These are phyloP conservation scores for Crambe crambe DNA, from an alignment of 37 sponge, comb jelly and placozoan genomes.

Conservation along the genomic window DNA sequence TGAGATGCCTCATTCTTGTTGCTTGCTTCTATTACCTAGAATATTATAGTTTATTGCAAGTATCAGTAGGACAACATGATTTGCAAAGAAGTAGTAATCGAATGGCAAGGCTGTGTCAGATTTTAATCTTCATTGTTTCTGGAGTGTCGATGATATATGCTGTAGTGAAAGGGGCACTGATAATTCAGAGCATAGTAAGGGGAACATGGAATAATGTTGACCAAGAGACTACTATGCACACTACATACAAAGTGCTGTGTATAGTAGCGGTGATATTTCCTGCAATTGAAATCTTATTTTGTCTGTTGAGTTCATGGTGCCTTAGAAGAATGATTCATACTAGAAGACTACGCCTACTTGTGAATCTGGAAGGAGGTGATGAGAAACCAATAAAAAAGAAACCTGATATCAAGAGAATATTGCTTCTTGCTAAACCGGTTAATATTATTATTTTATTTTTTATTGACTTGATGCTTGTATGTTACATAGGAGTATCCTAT, in stretches of 20 bases:
- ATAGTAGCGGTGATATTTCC: constrained; percentile 41
- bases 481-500: constrained; percentile 69
- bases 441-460: constrained; percentile 5
- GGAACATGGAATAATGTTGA: constrained; percentile 3
- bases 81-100: neutral
- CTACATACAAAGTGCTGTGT: constrained; percentile 66
- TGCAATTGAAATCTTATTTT: constrained; percentile 46
- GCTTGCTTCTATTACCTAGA: constrained; percentile 57
- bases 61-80: neutral
- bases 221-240: constrained; percentile 26
- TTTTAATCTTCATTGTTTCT: constrained; percentile 15
- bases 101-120: constrained; percentile 6
- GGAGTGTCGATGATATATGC: constrained; percentile 36
- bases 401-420: constrained; percentile 49
- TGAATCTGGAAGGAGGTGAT: constrained; percentile 30
- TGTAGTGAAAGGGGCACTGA: constrained; percentile 48
- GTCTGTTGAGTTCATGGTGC: constrained; percentile 17
- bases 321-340: constrained; percentile 34
- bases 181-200: constrained; percentile 17
- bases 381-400: constrained; percentile 28
- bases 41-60: constrained; percentile 25
- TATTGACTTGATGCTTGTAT: neutral
- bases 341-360: constrained; percentile 22
- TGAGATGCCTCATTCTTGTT: constrained; percentile 44
- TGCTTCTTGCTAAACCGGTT: constrained; percentile 56